A percentile compares a stretch with the other conserved stretches of the same genome.
Evolutionary conservation across 2,888 invertebrate species (phyloP).

Genomic region (Noctua pronuba): DNA sequence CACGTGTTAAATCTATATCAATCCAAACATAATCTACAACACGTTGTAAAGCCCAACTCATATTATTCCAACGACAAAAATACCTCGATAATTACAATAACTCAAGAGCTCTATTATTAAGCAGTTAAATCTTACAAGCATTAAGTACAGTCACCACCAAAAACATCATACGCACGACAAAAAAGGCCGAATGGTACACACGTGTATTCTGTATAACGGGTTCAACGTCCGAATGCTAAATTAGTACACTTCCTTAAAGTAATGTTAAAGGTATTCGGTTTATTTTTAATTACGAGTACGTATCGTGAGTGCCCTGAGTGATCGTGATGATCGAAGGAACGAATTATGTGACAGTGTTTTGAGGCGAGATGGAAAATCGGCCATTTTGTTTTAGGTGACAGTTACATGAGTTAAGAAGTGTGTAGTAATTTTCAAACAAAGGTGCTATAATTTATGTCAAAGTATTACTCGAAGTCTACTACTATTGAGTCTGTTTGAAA

Average conservation of each 20-base stretch:
- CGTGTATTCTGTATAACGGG: constrained; percentile 80
- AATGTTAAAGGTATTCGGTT: constrained; percentile 75
- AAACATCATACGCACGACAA: constrained; percentile 56
- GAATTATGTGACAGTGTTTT: constrained; percentile 55
- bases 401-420: not conserved
- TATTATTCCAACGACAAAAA: constrained; percentile 63
- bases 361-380: not conserved
- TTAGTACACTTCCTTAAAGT: constrained; percentile 80
- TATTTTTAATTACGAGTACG: constrained; percentile 71
- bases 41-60: constrained; percentile 18
- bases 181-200: constrained; percentile 71
- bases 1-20: constrained; percentile 19
- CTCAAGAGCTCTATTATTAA: constrained; percentile 53
- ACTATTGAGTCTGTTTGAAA: not conserved
- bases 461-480: not conserved
- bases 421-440: not conserved
- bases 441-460: not conserved
- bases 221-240: constrained; percentile 84
- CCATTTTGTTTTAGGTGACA: constrained; percentile 2
- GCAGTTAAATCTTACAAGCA: constrained; percentile 37
- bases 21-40: constrained; percentile 22
- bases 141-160: constrained; percentile 58
- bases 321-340: constrained; percentile 54
- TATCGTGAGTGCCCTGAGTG: constrained; percentile 70
- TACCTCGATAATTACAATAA: constrained; percentile 48